phyloP scores from a whole-genome alignment of 2,888 invertebrate species.

The Hirtodrosophila alboralis region DNA sequence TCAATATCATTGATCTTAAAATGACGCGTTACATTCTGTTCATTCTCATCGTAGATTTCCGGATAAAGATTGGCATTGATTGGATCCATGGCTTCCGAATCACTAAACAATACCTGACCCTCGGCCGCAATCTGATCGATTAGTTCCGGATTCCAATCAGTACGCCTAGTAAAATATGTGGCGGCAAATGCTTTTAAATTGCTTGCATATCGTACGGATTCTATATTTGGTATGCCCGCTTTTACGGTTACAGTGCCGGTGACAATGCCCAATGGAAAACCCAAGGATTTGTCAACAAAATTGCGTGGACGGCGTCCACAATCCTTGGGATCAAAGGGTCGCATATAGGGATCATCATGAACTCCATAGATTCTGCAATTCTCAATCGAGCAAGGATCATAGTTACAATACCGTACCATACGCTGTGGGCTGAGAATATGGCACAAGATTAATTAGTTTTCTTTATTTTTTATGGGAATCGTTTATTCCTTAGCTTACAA shows the following conservation, averaged over 20 bases:
- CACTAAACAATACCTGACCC: slow-evolving; percentile 68
- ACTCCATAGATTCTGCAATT: slow-evolving; percentile 60
- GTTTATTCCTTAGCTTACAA: slow-evolving; percentile 9
- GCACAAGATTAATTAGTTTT: neutral
- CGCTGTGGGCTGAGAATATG: slow-evolving; percentile 19
- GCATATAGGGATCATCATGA: slow-evolving; percentile 58
- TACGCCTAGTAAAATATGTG: slow-evolving; percentile 75
- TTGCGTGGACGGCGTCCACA: slow-evolving; percentile 39
- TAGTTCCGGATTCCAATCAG: slow-evolving; percentile 70
- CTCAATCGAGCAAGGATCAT: slow-evolving; percentile 56
- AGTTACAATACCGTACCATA: slow-evolving; percentile 17
- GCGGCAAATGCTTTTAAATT: slow-evolving; percentile 78
- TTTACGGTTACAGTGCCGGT: slow-evolving; percentile 51
- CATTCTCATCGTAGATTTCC: slow-evolving; percentile 69
- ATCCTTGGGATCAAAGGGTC: slow-evolving; percentile 47
- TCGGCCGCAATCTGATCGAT: slow-evolving; percentile 77
- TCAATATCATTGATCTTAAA: slow-evolving; percentile 74
- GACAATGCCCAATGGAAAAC: slow-evolving; percentile 70
- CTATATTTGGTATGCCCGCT: slow-evolving; percentile 34
- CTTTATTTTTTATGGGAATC: neutral
- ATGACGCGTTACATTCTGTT: slow-evolving; percentile 66
- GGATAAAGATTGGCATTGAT: slow-evolving; percentile 38
- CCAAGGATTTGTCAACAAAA: slow-evolving; percentile 49
- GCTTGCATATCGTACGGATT: slow-evolving; percentile 68
- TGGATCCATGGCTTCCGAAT: slow-evolving; percentile 49